Base-by-base conservation (phyloP, 2,113 vertebrate species). In the Mus spicilegus region DNA sequence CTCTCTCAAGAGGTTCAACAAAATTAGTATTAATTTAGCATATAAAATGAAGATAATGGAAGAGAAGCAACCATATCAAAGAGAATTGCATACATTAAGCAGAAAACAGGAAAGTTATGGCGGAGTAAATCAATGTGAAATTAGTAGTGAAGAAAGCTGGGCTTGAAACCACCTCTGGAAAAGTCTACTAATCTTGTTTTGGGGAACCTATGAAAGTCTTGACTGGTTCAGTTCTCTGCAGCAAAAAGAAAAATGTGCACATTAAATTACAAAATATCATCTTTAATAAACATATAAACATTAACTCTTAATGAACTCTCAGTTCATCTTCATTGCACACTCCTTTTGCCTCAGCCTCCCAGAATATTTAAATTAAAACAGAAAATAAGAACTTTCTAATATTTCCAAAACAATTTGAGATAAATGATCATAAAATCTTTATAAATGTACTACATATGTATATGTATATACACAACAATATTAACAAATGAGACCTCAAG, bases 1-100 rank as follows among this genome's bases (percentile, higher is more conserved):
- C 58, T 87, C 39, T 65, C 24, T 88, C 42, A 90, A 93, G 61
- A 30, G 5, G 89, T 12, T 78, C 58, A 95, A 49, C 2, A 12
- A 56, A 92, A 90, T 93, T 78, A 95, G 56, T 96, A 89, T 67
- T 90, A 85, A 95, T 73, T 92, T 86, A 51, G 61, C 20, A 87
- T 30, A 69, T 28, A 94, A 95, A 88, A n/a, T 85, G 24, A 90
- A 95, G 24, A 88, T 39, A 87, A 63, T 89, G 19, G 33, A 92
- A 92, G 12, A 96, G 39, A 84, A 84, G 10, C 70, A 56, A 30
- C 5, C 46, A n/a, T 76, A 82, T 22, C 39, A 90, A 89, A 90
- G 46, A 90, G 39, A 17, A 54, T 92, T 95, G 85, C 56, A 58
- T 42, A 69, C 5, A 67, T 39, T 85, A 76, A 88, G 36, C 39